phyloP scores from a whole-genome alignment of 2,797 vertebrate genomes.

The Oreonectes daqikongensis region DNA sequence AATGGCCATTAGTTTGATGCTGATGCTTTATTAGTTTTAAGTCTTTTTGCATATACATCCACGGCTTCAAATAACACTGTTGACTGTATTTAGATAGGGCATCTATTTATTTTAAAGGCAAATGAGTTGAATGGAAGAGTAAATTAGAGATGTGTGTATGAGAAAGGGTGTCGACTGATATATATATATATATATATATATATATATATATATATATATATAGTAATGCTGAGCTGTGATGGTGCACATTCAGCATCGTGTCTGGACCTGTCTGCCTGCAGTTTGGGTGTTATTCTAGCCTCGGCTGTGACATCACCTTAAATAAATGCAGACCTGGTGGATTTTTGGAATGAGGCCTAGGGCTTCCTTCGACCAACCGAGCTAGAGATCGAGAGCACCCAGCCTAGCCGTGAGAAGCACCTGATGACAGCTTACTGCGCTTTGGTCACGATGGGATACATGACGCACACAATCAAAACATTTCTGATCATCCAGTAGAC shows the following conservation, averaged over 20 bases:
- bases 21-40: no score
- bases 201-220: no score
- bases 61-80: no score
- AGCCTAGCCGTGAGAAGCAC: constrained; percentile 1
- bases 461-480: neutral
- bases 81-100: no score
- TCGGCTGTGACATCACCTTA: constrained; percentile 38
- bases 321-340: constrained; percentile 36
- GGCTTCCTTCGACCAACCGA: constrained; percentile 43
- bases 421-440: constrained; percentile 16
- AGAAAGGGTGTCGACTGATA: neutral
- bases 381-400: no score
- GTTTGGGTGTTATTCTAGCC: constrained; percentile 52
- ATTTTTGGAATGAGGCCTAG: constrained; percentile 44
- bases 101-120: no score
- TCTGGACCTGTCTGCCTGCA: constrained; percentile 42
- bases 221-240: constrained; percentile 18
- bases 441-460: no score
- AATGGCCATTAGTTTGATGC: no score
- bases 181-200: no score
- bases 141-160: neutral
- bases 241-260: constrained; percentile 30
- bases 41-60: no score
- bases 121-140: neutral
- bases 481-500: neutral